Conservation (phyloP, 2,113 vertebrate species). For the Pachycephala philippinensis region DNA sequence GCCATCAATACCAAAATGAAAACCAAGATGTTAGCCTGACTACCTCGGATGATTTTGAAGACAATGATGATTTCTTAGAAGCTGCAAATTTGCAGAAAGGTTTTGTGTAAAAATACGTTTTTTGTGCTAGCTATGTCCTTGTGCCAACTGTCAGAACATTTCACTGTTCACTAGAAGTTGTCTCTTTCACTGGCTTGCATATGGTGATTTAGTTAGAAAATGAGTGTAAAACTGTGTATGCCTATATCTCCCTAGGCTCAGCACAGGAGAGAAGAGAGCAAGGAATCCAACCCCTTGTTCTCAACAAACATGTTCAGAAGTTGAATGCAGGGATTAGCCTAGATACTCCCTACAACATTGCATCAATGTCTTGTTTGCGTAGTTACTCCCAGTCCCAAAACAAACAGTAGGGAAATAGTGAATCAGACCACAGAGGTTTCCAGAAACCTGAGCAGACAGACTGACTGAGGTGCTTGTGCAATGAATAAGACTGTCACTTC, state of each 20-base stretch:
- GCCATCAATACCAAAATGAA: background rate
- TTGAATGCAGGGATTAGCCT: conserved; percentile 22
- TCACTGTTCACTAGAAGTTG: background rate
- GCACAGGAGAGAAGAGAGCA: background rate
- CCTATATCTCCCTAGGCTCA: background rate
- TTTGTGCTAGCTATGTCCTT: background rate
- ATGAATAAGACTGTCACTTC: conserved; percentile 36
- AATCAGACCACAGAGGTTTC: conserved; percentile 56
- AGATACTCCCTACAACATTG: conserved; percentile 54
- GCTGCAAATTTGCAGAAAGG: background rate
- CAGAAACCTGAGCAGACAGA: conserved; percentile 45
- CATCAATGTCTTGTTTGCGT: conserved; percentile 48
- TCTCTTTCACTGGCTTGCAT: background rate
- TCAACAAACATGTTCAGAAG: conserved; percentile 6
- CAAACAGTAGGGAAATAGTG: conserved; percentile 57
- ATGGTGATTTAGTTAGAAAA: background rate
- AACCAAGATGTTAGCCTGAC: background rate
- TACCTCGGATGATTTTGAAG: background rate
- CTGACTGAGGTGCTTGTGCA: conserved; percentile 52
- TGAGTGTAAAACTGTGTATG: background rate
- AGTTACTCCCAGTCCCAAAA: conserved; percentile 55
- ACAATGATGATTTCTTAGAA: background rate
- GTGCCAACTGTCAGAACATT: background rate
- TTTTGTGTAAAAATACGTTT: background rate
- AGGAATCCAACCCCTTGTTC: background rate